Evolutionary conservation across 1,140 invertebrate species (phyloP).

Genomic region (Temnothorax curvispinosus): DNA sequence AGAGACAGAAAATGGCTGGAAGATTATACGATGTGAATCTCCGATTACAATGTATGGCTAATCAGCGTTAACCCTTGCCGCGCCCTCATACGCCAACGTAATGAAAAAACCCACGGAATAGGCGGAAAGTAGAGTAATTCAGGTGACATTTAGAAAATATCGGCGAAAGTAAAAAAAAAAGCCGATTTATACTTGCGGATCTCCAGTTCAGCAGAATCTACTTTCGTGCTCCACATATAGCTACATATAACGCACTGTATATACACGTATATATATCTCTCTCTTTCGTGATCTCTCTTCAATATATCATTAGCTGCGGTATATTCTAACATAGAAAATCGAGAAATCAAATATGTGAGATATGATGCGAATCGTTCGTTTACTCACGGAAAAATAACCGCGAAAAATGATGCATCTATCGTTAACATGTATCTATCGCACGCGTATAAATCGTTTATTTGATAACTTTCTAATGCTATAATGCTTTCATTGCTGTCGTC

Average conservation of each 20-base stretch:
- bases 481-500: neutral
- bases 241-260: constrained; percentile 20
- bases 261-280: neutral
- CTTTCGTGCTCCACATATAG: constrained; percentile 73
- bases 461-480: neutral
- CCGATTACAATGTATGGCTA: constrained; percentile 62
- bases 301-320: constrained; percentile 20
- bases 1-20: constrained; percentile 52
- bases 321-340: constrained; percentile 29
- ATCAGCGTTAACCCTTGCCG: constrained; percentile 46
- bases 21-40: constrained; percentile 58
- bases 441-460: neutral
- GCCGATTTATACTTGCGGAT: constrained; percentile 45
- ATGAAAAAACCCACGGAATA: constrained; percentile 37
- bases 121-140: constrained; percentile 56
- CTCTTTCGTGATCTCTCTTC: constrained; percentile 13
- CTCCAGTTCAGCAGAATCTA: constrained; percentile 58
- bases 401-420: neutral
- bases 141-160: constrained; percentile 25
- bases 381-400: neutral
- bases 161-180: constrained; percentile 67
- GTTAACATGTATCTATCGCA: neutral
- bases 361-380: neutral
- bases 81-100: constrained; percentile 23
- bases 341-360: neutral